phyloP scores from a whole-genome alignment of 1,140 invertebrate species.

The Drosophila murphyi region DNA sequence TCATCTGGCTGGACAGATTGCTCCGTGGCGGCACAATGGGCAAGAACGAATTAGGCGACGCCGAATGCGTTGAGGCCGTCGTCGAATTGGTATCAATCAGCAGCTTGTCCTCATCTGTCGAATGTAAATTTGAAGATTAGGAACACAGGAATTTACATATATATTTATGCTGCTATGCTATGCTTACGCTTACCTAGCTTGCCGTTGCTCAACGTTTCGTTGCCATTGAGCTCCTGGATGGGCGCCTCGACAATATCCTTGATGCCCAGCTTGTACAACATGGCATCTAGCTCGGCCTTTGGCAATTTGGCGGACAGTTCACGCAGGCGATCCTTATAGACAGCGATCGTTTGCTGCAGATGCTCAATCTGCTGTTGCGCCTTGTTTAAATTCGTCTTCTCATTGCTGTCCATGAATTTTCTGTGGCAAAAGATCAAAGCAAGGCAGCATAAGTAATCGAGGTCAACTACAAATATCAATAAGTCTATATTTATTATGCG shows the following conservation, averaged over 20 bases:
- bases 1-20: conserved; percentile 86
- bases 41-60: conserved; percentile 83
- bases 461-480: no score
- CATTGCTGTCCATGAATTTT: conserved; percentile 80
- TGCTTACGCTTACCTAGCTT: conserved; percentile 61
- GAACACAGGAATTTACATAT: background rate
- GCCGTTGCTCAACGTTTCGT: conserved; percentile 66
- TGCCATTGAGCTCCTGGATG: conserved; percentile 52
- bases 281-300: conserved; percentile 79
- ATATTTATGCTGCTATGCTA: background rate
- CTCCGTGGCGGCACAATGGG: conserved; percentile 88
- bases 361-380: conserved; percentile 86
- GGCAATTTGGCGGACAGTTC: conserved; percentile 79
- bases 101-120: conserved; percentile 82
- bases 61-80: conserved; percentile 68
- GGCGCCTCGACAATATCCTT: conserved; percentile 79
- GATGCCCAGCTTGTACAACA: conserved; percentile 76
- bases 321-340: conserved; percentile 86
- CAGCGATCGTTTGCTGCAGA: conserved; percentile 85
- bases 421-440: conserved; percentile 25
- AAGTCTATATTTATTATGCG: background rate
- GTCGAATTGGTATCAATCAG: conserved; percentile 79
- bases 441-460: background rate
- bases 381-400: conserved; percentile 86
- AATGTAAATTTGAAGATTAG: background rate